Conservation (phyloP, 2,888 invertebrate species). For the Caenorhabditis plicata region DNA sequence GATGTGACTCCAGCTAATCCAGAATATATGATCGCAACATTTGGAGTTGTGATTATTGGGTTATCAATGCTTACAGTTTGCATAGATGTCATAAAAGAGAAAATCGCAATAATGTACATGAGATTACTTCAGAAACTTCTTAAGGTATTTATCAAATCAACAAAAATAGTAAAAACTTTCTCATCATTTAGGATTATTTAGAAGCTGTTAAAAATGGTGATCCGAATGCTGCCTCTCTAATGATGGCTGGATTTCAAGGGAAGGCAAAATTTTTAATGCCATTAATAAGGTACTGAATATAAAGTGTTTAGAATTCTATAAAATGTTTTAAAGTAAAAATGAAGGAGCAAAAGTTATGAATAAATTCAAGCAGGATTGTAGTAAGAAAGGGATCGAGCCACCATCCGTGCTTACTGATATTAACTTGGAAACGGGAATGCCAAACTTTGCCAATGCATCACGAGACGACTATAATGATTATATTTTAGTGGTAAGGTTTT, state of each 20-base stretch:
- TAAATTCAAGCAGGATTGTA: slow-evolving; percentile 56
- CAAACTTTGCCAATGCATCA: slow-evolving; percentile 44
- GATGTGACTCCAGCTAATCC: slow-evolving; percentile 69
- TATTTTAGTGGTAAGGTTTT: slow-evolving; percentile 38
- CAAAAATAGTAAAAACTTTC: too few species aligned
- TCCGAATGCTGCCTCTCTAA: slow-evolving; percentile 52
- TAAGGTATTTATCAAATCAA: slow-evolving; percentile 33
- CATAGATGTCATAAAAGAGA: slow-evolving; percentile 63
- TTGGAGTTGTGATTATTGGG: slow-evolving; percentile 58
- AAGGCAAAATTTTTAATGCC: slow-evolving; percentile 62
- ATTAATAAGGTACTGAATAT: too few species aligned
- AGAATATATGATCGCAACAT: slow-evolving; percentile 68
- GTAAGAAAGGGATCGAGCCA: slow-evolving; percentile 42
- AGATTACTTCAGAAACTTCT: slow-evolving; percentile 53
- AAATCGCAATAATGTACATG: slow-evolving; percentile 57
- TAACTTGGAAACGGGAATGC: slow-evolving; percentile 59
- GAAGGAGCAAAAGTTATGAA: slow-evolving; percentile 60
- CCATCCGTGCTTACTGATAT: slow-evolving; percentile 59
- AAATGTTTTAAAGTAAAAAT: too few species aligned
- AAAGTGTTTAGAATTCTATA: too few species aligned
- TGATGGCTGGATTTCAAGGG: slow-evolving; percentile 60
- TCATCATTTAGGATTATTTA: slow-evolving; percentile 56
- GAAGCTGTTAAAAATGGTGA: slow-evolving; percentile 57
- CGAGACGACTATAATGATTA: slow-evolving; percentile 45
- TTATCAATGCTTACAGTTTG: slow-evolving; percentile 61